Conservation (phyloP, 2,113 vertebrate genomes). For the Phainopepla nitens region DNA sequence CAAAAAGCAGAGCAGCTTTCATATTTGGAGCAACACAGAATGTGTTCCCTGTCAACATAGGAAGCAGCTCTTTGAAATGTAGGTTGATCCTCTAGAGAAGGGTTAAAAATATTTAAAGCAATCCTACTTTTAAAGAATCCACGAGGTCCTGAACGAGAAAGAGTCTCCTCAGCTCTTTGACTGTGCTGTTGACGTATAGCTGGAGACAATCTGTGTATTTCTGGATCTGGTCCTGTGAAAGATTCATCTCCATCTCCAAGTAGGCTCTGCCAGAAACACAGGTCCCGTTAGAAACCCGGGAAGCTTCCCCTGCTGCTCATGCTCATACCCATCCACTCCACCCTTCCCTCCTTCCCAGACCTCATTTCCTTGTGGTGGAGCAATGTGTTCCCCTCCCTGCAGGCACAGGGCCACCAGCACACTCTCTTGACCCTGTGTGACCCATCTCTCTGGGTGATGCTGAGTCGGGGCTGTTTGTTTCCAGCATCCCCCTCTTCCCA, state of each 20-base stretch:
- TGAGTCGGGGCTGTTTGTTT: background rate
- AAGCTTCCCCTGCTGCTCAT: background rate
- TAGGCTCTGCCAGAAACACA: constrained; percentile 80
- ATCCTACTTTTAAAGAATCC: constrained; percentile 93
- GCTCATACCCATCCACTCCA: fast-evolving
- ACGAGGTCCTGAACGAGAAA: constrained; percentile 97
- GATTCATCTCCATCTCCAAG: constrained; percentile 92
- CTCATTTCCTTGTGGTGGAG: background rate
- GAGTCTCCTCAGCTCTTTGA: constrained; percentile 93
- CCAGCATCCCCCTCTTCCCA: background rate
- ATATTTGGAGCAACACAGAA: background rate
- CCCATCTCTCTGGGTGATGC: background rate
- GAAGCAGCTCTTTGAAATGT: background rate
- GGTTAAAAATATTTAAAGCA: background rate
- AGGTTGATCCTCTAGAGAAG: background rate
- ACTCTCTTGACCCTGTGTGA: background rate
- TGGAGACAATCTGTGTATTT: constrained; percentile 96
- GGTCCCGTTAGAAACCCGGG: background rate
- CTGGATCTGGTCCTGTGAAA: constrained; percentile 96
- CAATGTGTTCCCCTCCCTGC: fast-evolving
- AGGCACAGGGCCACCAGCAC: background rate
- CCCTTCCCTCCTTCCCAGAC: background rate
- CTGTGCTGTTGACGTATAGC: constrained; percentile 89
- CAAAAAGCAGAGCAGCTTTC: background rate
- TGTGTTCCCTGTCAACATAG: background rate